Conservation (phyloP, 2,888 invertebrate genomes). For the Laspeyria flexula region DNA sequence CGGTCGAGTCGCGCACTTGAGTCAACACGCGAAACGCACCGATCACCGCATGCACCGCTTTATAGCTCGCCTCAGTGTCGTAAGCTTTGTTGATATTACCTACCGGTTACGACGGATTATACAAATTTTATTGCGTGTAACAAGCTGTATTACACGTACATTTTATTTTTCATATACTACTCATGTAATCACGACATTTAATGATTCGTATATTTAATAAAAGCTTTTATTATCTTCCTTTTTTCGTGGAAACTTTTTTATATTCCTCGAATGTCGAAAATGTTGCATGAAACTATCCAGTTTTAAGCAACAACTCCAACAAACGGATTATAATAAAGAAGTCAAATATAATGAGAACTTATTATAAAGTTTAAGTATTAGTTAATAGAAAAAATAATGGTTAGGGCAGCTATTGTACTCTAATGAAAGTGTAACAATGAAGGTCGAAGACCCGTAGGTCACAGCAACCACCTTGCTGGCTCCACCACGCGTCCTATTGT, state of each 20-base stretch:
- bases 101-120: slow-evolving; percentile 52
- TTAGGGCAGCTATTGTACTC: slow-evolving; percentile 65
- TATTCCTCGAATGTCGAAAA: too few relatives aligned
- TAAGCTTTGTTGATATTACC: slow-evolving; percentile 59
- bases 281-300: too few relatives aligned
- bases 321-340: too few relatives aligned
- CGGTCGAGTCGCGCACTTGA: slow-evolving; percentile 60
- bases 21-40: slow-evolving; percentile 64
- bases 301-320: too few relatives aligned
- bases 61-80: slow-evolving; percentile 43
- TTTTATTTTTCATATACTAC: slow-evolving; percentile 33
- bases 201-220: slow-evolving; percentile 1
- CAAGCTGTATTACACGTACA: slow-evolving; percentile 41
- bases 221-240: not conserved
- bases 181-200: slow-evolving; percentile 5
- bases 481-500: slow-evolving; percentile 44
- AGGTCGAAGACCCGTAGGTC: slow-evolving; percentile 80
- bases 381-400: slow-evolving; percentile 3
- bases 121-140: slow-evolving; percentile 56
- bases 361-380: not conserved
- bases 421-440: slow-evolving; percentile 79
- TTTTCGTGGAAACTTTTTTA: not conserved
- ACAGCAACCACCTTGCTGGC: slow-evolving; percentile 64
- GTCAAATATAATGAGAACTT: too few relatives aligned
- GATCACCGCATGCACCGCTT: slow-evolving; percentile 43